These are phyloP conservation scores for Tragopan temminckii DNA, from an alignment of 2,797 vertebrate species.

Conservation along the genomic window DNA sequence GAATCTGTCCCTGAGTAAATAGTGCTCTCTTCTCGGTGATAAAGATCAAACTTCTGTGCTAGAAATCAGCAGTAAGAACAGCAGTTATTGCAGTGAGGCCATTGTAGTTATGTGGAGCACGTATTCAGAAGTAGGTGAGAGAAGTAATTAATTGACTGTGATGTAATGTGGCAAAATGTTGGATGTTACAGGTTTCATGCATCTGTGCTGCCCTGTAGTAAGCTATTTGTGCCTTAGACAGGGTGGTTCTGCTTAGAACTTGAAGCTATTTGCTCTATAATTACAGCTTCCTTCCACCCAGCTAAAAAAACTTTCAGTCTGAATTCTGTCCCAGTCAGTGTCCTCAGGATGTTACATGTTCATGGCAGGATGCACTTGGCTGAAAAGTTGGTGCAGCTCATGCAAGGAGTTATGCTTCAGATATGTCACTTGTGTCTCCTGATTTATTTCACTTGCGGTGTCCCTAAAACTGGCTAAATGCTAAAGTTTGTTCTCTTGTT, in stretches of 20 bases:
- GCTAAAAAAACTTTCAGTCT: not conserved
- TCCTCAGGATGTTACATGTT: fast-evolving
- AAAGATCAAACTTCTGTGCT: not conserved
- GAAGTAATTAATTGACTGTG: not conserved
- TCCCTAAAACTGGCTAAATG: not conserved
- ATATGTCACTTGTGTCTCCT: not conserved
- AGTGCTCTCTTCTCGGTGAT: not conserved
- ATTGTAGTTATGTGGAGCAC: not conserved
- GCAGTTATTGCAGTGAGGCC: not conserved
- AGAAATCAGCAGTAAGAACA: not conserved
- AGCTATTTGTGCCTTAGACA: not conserved
- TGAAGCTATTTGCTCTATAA: not conserved
- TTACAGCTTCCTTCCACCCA: not conserved
- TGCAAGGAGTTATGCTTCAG: not conserved
- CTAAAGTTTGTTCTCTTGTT: not conserved
- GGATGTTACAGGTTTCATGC: fast-evolving
- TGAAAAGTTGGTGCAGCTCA: not conserved
- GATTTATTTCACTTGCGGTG: not conserved
- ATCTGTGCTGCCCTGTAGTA: fast-evolving
- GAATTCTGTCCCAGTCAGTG: fast-evolving
- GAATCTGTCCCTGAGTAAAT: not conserved
- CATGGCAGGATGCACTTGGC: not conserved
- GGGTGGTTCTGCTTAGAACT: not conserved
- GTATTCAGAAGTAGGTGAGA: not conserved
- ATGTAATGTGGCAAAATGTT: fast-evolving